Base-by-base conservation (phyloP, 2,797 vertebrate genomes). In the Corythornis leucogaster region DNA sequence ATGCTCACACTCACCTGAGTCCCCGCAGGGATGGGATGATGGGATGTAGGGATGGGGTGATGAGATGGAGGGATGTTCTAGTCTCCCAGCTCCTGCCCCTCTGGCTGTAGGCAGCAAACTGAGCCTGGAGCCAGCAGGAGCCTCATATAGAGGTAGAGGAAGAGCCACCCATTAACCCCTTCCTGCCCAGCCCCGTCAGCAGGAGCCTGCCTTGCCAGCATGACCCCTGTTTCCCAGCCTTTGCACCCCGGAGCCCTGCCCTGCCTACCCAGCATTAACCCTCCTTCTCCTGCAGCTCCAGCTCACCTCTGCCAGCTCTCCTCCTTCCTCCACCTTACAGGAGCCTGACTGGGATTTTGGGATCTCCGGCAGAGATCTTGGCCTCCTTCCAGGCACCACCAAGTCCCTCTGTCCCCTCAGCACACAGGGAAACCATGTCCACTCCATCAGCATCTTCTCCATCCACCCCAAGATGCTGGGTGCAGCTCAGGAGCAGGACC, bases 81-180 rank as follows among this genome's bases (percentile, higher is more conserved):
- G 61, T 35, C 45, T 50, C 71, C 21, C 40, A 18, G 70, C 55
- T 82, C 71, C 83, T 69, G 63, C 7, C 28, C 19, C 84, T 68
- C 75, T 15, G 42, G 73, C 45, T 21, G 28, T 53, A 28, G 9
- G 59, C 59, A 57, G 85, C 77, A 75, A 63, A 75, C 83, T 79
- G 90, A 91, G 70, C 51, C 25, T 67, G 16, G 69, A 73, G 38
- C 31, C 4, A 0, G 40, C 77, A 59, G 59, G 46, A 88, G 85
- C 70, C 75, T 94, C 74, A 42, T 94, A 76, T 81, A 90, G 80
- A 94, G 93, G 92, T 94, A 94, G 94, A 93, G 85, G 91, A 94
- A 95, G 93, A 92, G 85, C 93, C 94, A 82, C 88, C 87, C 7
- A 19, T 78, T 83, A 94, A 96, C 92, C 75, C 66, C 51, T 77